These are phyloP conservation scores for Mimumesa dahlbomi DNA, from an alignment of 2,888 invertebrate species.

Conservation along the genomic window DNA sequence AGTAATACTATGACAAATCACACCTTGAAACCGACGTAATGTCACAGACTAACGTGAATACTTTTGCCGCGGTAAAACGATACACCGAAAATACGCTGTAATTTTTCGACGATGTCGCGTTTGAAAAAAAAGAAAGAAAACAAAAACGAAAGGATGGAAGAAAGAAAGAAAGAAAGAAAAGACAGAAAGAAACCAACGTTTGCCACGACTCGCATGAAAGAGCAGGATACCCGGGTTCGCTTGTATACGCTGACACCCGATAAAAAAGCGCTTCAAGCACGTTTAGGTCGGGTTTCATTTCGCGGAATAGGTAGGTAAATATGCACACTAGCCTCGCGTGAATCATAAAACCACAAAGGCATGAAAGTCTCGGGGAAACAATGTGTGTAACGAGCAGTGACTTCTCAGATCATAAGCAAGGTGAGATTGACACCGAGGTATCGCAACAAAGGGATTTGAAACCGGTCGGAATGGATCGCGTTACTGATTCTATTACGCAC, in stretches of 20 bases:
- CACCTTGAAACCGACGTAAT: neutral
- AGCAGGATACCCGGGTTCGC: conserved; percentile 8
- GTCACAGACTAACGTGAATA: too few species aligned
- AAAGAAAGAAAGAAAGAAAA: neutral
- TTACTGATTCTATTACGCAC: conserved; percentile 53
- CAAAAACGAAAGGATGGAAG: neutral
- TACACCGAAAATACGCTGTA: neutral
- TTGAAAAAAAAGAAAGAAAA: too few species aligned
- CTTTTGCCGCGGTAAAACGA: conserved; percentile 3
- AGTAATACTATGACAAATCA: conserved; percentile 7
- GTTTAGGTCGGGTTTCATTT: conserved; percentile 57
- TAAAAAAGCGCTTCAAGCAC: conserved; percentile 41
- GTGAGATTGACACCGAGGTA: conserved; percentile 32
- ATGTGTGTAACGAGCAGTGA: conserved; percentile 51
- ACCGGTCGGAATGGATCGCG: conserved; percentile 32
- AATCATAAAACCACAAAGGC: conserved; percentile 59
- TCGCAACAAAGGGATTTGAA: conserved; percentile 40
- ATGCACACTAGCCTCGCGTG: conserved; percentile 47
- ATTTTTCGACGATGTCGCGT: neutral
- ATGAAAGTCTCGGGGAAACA: conserved; percentile 52
- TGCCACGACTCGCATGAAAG: conserved; percentile 13
- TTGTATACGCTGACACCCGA: conserved; percentile 25
- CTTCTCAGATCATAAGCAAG: conserved; percentile 45
- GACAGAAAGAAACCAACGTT: neutral
- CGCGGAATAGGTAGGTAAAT: conserved; percentile 51